Evolutionary conservation across 2,113 vertebrate species (phyloP), one percentile per base, ranked within the genome.

Genomic region (Bucco capensis): DNA sequence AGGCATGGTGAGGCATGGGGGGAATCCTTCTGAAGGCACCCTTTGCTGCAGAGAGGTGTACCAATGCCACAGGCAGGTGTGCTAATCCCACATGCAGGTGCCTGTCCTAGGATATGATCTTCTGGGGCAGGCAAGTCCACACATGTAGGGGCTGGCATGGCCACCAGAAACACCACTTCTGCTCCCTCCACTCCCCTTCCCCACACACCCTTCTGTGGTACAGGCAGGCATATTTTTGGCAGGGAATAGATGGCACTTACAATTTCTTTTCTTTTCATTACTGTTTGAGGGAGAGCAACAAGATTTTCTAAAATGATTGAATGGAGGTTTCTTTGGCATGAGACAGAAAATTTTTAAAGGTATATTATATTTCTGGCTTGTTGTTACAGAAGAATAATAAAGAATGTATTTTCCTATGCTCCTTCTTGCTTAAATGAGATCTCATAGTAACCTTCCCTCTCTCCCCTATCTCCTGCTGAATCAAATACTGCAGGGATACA

Each of bases 361-460:
- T 97, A 98, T 97, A 98, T 96, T 98, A 97, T 98, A 98, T 98
- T 98, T 98, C 97, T 97, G 97, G 97, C 97, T 98, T 97, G 98
- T 98, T 97, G 97, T 98, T 98, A 98, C 97, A 97, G 97, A 98
- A 97, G 97, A 98, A 93, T 95, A 98, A 98, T 98, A 98, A 98
- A 98, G 97, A 97, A 98, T 97, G 97, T 98, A 98, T 98, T 98
- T 98, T 98, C 98, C 97, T 98, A 98, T 69, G 76, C 86, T 91
- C 33, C 89, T 95, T 93, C 74, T 96, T 90, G 90, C 93, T 97
- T 94, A 80, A 91, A 94, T 84, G 73, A 81, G 35, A 56, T 93
- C 49, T 88, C 88, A 16, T 2, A 37, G 53, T 7, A 50, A 47
- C 42, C 30, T 49, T 49, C 31, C 35, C 30, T 22, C 33, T 49